phyloP scores from a whole-genome alignment of 2,888 invertebrate genomes.

The Chromoteleia sp. region DNA sequence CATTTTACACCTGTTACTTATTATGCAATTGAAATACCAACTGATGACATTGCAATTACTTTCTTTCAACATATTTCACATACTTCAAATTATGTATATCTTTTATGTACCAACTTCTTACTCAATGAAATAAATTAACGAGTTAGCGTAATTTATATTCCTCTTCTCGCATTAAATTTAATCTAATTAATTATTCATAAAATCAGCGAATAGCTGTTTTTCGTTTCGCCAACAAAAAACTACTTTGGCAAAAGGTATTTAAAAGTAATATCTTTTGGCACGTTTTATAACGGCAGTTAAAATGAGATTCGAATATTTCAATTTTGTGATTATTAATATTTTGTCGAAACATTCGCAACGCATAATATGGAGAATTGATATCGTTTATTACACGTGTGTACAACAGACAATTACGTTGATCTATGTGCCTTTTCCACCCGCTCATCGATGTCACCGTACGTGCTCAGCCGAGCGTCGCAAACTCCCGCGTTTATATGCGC shows the following conservation, averaged over 20 bases:
- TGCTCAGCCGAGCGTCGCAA: constrained; percentile 56
- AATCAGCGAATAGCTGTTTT: neutral
- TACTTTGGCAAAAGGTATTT: neutral
- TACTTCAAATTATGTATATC: constrained; percentile 27
- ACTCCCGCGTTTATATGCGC: constrained; percentile 45
- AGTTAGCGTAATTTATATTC: constrained; percentile 12
- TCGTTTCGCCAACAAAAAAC: neutral
- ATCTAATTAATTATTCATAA: constrained; percentile 17
- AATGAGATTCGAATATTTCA: constrained; percentile 22
- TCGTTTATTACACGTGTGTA: constrained; percentile 50
- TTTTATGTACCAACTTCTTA: constrained; percentile 20
- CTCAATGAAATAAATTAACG: constrained; percentile 25
- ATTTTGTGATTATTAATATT: constrained; percentile 43
- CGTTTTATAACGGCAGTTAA: constrained; percentile 27
- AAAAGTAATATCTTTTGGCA: neutral
- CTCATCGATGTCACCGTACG: constrained; percentile 70
- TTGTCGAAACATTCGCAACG: constrained; percentile 27
- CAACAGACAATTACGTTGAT: constrained; percentile 55
- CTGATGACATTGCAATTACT: constrained; percentile 65
- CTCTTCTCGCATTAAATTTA: neutral
- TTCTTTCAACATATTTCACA: constrained; percentile 51
- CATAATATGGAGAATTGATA: constrained; percentile 50
- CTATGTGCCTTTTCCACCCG: constrained; percentile 68
- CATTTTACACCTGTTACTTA: constrained; percentile 46
- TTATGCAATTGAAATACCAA: constrained; percentile 59